Conservation (phyloP, 2,797 vertebrate species). For the Parotocinclus haroldoi region DNA sequence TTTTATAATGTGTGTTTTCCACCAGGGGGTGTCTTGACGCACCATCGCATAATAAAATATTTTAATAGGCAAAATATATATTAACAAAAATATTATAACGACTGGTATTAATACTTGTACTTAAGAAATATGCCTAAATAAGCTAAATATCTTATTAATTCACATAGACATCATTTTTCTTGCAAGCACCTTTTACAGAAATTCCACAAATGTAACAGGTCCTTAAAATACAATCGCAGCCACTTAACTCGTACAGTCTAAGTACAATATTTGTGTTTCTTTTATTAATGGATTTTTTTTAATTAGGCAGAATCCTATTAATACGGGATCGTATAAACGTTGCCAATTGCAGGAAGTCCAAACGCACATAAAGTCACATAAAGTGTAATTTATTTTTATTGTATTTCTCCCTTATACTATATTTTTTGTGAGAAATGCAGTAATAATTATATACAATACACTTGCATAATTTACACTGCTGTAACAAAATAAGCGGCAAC, state of each 20-base stretch:
- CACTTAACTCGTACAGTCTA: constrained; percentile 6
- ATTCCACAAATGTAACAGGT: too few relatives aligned
- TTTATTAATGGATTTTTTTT: constrained; percentile 28
- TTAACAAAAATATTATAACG: too few relatives aligned
- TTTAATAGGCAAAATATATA: too few relatives aligned
- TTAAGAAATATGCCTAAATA: too few relatives aligned
- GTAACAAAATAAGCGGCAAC: constrained; percentile 42
- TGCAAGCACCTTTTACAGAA: too few relatives aligned
- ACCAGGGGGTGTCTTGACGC: too few relatives aligned
- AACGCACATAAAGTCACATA: constrained; percentile 17
- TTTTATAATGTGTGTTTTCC: too few relatives aligned
- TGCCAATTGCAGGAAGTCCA: too few relatives aligned
- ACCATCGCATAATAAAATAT: too few relatives aligned
- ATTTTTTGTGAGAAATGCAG: constrained; percentile 34
- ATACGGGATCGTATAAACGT: constrained; percentile 1
- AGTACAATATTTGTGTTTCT: constrained; percentile 19
- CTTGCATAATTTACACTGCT: constrained; percentile 55
- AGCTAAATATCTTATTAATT: too few relatives aligned
- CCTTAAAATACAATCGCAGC: constrained; percentile 1
- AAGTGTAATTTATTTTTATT: constrained; percentile 31
- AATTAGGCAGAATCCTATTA: constrained; percentile 31
- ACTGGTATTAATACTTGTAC: too few relatives aligned
- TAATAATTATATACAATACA: constrained; percentile 47
- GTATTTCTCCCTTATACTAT: constrained; percentile 30
- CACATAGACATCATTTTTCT: too few relatives aligned